A percentile compares a stretch with the other conserved stretches of the same genome.
Conservation (phyloP, 2,113 vertebrate species). For the Phrynosoma blainvillii region DNA sequence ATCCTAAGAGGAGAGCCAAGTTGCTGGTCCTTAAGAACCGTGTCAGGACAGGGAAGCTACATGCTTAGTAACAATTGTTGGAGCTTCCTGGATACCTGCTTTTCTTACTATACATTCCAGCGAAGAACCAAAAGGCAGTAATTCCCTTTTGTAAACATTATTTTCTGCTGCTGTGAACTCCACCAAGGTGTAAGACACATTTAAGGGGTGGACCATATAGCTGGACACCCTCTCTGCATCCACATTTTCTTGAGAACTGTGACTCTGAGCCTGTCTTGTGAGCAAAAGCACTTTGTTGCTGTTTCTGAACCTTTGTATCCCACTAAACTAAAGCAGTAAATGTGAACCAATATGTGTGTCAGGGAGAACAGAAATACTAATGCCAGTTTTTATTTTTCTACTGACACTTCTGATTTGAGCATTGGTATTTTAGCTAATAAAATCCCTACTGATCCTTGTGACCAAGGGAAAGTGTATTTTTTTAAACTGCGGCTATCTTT, state of each 20-base stretch:
- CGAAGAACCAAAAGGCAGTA: background rate
- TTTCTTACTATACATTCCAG: too few species aligned
- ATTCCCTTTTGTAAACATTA: too few species aligned
- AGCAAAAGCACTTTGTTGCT: background rate
- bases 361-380: background rate
- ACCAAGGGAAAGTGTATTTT: background rate
- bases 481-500: background rate
- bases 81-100: background rate
- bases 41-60: background rate
- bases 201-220: background rate
- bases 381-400: slow-evolving; percentile 36
- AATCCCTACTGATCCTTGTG: slow-evolving; percentile 3
- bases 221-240: background rate
- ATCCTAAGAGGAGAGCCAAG: background rate
- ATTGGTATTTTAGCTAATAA: slow-evolving; percentile 38
- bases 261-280: too few species aligned
- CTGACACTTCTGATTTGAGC: slow-evolving; percentile 1
- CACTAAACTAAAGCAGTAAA: too few species aligned
- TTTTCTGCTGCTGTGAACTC: background rate
- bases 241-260: background rate
- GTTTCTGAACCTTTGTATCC: background rate
- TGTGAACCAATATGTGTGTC: slow-evolving; percentile 10
- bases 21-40: background rate
- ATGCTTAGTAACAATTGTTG: background rate
- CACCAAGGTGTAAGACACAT: background rate